Conservation (phyloP, 2,113 vertebrate genomes). For the Laticauda laticaudata region DNA sequence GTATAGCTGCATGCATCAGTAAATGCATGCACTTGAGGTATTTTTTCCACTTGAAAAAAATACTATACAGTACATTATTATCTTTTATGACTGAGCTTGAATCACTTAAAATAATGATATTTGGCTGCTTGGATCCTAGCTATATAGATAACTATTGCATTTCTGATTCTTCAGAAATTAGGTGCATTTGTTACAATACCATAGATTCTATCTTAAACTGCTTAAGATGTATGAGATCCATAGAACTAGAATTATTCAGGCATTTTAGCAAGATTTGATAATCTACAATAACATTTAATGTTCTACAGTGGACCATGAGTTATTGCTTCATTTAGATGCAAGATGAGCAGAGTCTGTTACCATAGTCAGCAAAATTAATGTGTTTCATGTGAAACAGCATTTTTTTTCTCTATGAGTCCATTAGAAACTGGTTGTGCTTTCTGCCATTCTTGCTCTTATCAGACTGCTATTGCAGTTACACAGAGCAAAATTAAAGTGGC, state of each 20-base stretch:
- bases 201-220: conserved; percentile 38
- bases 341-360: conserved; percentile 55
- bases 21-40: conserved; percentile 72
- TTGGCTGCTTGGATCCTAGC: neutral
- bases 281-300: conserved; percentile 48
- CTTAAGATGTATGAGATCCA: conserved; percentile 29
- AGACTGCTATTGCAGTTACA: conserved; percentile 60
- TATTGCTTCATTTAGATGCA: conserved; percentile 72
- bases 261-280: conserved; percentile 53
- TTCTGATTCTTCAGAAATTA: conserved; percentile 15
- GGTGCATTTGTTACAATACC: conserved; percentile 25
- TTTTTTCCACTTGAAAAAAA: conserved; percentile 60
- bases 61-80: conserved; percentile 51
- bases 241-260: conserved; percentile 63
- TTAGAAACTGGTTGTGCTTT: conserved; percentile 62
- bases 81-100: conserved; percentile 37
- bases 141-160: conserved; percentile 24
- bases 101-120: conserved; percentile 34
- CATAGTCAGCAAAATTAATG: conserved; percentile 35
- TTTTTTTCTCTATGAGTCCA: conserved; percentile 39
- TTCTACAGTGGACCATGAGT: conserved; percentile 61
- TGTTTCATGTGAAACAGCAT: conserved; percentile 13
- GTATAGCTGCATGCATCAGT: conserved; percentile 64
- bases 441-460: conserved; percentile 60
- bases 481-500: conserved; percentile 69